Percentiles rank a stretch among this genome's conserved stretches.
Conservation (phyloP, 2,113 vertebrate species). For the Pardalotus punctatus region DNA sequence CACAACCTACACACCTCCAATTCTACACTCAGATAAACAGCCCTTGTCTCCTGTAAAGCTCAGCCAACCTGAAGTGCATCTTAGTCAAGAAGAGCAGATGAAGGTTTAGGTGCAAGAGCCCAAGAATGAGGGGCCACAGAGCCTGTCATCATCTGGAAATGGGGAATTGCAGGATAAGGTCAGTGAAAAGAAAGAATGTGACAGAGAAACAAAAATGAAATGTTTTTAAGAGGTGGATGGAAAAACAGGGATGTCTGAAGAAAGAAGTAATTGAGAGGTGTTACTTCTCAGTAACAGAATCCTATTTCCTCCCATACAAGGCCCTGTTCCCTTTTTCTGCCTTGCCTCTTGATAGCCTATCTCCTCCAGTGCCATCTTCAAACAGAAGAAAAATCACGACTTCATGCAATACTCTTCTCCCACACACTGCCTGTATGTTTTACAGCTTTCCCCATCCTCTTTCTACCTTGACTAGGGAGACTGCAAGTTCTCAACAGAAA, state of each 20-base stretch:
- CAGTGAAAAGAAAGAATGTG: not conserved
- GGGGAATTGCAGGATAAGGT: not conserved
- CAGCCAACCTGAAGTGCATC: not conserved
- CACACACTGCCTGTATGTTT: conserved; percentile 2
- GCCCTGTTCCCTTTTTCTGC: not conserved
- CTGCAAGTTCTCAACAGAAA: not conserved
- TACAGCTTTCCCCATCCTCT: not conserved
- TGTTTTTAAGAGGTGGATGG: not conserved
- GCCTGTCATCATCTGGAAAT: not conserved
- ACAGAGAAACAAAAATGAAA: not conserved
- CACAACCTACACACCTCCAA: not conserved
- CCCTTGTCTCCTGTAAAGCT: not conserved
- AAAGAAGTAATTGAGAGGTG: not conserved
- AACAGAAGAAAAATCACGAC: conserved; percentile 1
- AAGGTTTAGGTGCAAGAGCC: not conserved
- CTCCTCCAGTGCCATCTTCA: not conserved
- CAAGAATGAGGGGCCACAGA: not conserved
- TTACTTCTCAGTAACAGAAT: not conserved
- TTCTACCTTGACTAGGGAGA: conserved; percentile 26
- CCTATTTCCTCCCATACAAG: not conserved
- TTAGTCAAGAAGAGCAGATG: not conserved
- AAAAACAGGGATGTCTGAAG: not conserved
- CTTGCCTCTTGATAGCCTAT: not conserved
- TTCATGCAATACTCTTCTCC: conserved; percentile 33
- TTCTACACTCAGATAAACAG: conserved; percentile 18